Percentiles rank a stretch among this genome's conserved stretches.
Conservation (phyloP, 2,113 vertebrate genomes). For the Parus major region DNA sequence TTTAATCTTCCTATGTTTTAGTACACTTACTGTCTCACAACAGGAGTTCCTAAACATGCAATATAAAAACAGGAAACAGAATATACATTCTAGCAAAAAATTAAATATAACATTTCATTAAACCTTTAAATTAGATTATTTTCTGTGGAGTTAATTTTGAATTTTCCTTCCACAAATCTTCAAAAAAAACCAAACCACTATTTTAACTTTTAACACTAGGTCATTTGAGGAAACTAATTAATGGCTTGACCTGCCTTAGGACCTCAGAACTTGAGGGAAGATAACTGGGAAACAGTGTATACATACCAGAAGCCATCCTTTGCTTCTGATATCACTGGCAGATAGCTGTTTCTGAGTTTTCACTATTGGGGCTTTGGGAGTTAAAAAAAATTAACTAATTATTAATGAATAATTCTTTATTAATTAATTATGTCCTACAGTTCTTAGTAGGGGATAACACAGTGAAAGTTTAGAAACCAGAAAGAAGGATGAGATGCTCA, state of each 20-base stretch:
- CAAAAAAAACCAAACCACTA: background rate
- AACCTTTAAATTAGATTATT: background rate
- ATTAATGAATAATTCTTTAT: background rate
- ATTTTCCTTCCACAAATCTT: background rate
- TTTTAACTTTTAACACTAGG: background rate
- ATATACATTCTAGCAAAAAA: background rate
- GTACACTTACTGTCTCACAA: background rate
- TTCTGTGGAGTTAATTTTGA: background rate
- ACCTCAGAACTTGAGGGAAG: background rate
- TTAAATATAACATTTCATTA: background rate
- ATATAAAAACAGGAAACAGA: background rate
- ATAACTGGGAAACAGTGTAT: background rate
- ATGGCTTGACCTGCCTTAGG: background rate
- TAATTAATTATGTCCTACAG: background rate
- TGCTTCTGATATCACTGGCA: background rate
- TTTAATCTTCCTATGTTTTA: background rate
- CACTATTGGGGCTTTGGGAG: background rate
- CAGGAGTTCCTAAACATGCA: background rate
- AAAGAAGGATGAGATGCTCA: background rate
- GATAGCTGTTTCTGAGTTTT: background rate
- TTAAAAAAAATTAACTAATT: background rate
- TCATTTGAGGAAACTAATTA: background rate
- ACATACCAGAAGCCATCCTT: background rate
- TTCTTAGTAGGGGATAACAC: background rate
- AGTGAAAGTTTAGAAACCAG: background rate